Conservation (phyloP, 2,888 invertebrate genomes). For the Exocentrus adspersus region DNA sequence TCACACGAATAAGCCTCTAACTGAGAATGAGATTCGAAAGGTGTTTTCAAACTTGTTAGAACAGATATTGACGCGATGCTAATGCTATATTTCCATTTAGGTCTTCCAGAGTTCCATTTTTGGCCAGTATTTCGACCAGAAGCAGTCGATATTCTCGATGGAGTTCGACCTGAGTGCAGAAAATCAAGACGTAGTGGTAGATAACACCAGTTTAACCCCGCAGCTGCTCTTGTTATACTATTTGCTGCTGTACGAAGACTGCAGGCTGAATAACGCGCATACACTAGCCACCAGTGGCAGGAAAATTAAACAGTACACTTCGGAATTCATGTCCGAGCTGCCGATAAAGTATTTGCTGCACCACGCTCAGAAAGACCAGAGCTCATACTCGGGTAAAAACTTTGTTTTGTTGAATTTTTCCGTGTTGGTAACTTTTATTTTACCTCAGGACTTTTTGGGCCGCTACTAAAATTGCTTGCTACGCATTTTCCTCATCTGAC, state of each 20-base stretch:
- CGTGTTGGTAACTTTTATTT: not conserved
- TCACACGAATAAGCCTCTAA: slow-evolving; percentile 86
- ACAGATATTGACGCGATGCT: not conserved
- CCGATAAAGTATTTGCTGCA: slow-evolving; percentile 94
- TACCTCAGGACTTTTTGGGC: slow-evolving; percentile 78
- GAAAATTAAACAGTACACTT: slow-evolving; percentile 85
- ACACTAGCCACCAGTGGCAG: slow-evolving; percentile 73
- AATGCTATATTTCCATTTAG: slow-evolving; percentile 6
- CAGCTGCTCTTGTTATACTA: slow-evolving; percentile 93
- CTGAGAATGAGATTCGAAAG: slow-evolving; percentile 86
- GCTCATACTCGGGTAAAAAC: slow-evolving; percentile 77
- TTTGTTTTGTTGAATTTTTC: no score
- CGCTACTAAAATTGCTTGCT: slow-evolving; percentile 84
- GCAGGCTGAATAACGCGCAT: slow-evolving; percentile 78
- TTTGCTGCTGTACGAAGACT: slow-evolving; percentile 91
- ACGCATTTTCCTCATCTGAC: slow-evolving; percentile 96
- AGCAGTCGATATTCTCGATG: slow-evolving; percentile 67
- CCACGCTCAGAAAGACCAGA: slow-evolving; percentile 91
- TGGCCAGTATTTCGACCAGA: slow-evolving; percentile 76
- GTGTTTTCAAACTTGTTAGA: slow-evolving; percentile 26
- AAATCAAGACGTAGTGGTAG: slow-evolving; percentile 67
- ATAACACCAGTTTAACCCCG: slow-evolving; percentile 79
- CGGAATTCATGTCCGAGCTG: slow-evolving; percentile 87
- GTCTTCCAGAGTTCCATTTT: slow-evolving; percentile 84
- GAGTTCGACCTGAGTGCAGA: slow-evolving; percentile 64